A percentile compares a stretch with the other conserved stretches of the same genome.
Evolutionary conservation across 2,113 vertebrate genomes (phyloP).

Genomic region (Euleptes europaea): DNA sequence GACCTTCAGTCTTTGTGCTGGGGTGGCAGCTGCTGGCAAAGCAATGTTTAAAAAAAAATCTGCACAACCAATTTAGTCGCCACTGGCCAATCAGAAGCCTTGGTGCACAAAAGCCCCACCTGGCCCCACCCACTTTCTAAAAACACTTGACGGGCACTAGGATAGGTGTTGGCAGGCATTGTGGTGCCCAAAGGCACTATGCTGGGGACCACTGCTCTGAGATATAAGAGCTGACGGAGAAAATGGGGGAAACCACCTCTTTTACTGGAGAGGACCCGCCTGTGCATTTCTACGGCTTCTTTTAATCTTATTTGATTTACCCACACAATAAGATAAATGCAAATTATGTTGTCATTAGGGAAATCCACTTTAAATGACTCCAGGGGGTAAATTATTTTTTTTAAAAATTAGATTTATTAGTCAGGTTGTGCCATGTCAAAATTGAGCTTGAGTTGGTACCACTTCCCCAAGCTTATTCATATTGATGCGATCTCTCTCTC

Average conservation of each 20-base stretch:
- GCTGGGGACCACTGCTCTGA: too few relatives aligned
- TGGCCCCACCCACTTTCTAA: too few relatives aligned
- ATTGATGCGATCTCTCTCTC: slow-evolving; percentile 55
- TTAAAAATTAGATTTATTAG: too few relatives aligned
- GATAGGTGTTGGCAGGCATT: too few relatives aligned
- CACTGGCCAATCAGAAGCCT: too few relatives aligned
- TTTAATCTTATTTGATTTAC: slow-evolving; percentile 44
- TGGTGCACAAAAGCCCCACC: too few relatives aligned
- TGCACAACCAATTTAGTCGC: too few relatives aligned
- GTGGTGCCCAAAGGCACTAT: too few relatives aligned
- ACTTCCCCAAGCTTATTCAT: slow-evolving; percentile 65
- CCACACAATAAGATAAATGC: slow-evolving; percentile 51
- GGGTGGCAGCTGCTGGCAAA: too few relatives aligned
- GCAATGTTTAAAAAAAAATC: too few relatives aligned
- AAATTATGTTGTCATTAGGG: slow-evolving; percentile 59
- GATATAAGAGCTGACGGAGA: slow-evolving; percentile 36
- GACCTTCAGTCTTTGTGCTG: too few relatives aligned
- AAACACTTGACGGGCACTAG: too few relatives aligned
- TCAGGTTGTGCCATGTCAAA: slow-evolving; percentile 63
- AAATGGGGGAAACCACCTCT: slow-evolving; percentile 30
- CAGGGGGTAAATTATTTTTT: slow-evolving; percentile 75
- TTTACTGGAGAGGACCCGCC: not conserved
- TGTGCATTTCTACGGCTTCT: slow-evolving; percentile 35
- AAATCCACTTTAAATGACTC: slow-evolving; percentile 72
- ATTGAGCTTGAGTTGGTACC: slow-evolving; percentile 37